Evolutionary conservation across 2,797 vertebrate genomes (phyloP).

Genomic region (Rhyacichthys aspro): DNA sequence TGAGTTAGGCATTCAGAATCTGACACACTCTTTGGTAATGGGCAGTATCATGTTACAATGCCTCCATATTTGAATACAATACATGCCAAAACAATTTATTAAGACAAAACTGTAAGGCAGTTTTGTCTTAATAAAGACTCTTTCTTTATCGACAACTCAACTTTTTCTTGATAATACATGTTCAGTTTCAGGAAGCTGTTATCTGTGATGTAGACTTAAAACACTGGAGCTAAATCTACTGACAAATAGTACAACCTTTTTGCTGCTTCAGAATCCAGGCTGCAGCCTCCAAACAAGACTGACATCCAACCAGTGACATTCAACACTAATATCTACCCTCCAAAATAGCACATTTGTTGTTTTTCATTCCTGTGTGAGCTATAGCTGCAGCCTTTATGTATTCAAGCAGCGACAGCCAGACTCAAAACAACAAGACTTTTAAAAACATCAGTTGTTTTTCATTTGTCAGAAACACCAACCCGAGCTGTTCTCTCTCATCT

Average conservation of each 20-base stretch:
- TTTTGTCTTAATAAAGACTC: too few species aligned
- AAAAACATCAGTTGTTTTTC: constrained; percentile 57
- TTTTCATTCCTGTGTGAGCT: constrained; percentile 40
- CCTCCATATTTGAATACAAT: too few species aligned
- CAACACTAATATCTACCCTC: constrained; percentile 33
- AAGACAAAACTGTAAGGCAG: too few species aligned
- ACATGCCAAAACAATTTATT: too few species aligned
- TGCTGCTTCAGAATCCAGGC: constrained; percentile 6
- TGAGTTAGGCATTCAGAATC: not conserved
- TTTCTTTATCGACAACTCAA: not conserved
- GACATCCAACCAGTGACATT: constrained; percentile 34
- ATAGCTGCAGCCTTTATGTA: constrained; percentile 28
- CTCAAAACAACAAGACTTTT: constrained; percentile 47
- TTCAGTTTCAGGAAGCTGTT: not conserved
- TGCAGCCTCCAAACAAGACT: constrained; percentile 17
- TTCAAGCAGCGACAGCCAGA: constrained; percentile 33
- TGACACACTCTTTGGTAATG: too few species aligned
- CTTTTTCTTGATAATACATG: not conserved
- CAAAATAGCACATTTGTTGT: constrained; percentile 27
- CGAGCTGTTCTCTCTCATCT: constrained; percentile 37
- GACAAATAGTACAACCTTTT: constrained; percentile 24
- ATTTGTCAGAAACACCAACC: constrained; percentile 55
- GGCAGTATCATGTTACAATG: too few species aligned
- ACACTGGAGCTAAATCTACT: constrained; percentile 6
- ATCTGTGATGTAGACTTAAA: constrained; percentile 7